Percentiles rank a stretch among this genome's conserved stretches.
These are phyloP conservation scores for Diaprepes abbreviatus DNA, from an alignment of 2,888 invertebrate species.

Conservation along the genomic window DNA sequence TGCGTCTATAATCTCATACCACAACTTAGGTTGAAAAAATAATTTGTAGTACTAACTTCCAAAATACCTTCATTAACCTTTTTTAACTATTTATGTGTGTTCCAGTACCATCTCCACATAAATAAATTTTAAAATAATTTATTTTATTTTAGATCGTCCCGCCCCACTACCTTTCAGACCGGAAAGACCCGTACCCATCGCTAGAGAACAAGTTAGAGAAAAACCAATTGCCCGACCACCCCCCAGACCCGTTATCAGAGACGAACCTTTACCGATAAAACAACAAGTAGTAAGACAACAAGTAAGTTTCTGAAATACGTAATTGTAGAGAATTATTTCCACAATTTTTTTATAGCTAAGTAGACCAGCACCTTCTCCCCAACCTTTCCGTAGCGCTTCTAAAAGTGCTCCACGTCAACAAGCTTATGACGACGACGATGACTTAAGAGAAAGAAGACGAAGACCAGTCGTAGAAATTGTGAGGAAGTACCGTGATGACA, in stretches of 20 bases:
- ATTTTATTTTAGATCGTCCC: conserved; percentile 41
- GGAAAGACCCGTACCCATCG: conserved; percentile 63
- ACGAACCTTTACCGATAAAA: conserved; percentile 53
- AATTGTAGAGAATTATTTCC: too few species aligned
- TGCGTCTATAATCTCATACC: too few species aligned
- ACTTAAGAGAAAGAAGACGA: conserved; percentile 64
- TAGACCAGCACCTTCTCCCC: conserved; percentile 36
- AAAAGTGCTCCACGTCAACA: conserved; percentile 60
- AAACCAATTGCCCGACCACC: conserved; percentile 47
- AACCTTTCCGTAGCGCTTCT: conserved; percentile 61
- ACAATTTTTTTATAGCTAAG: conserved; percentile 15
- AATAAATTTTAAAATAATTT: too few species aligned
- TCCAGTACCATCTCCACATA: too few species aligned
- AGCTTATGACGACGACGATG: conserved; percentile 59
- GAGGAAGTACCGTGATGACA: conserved; percentile 80
- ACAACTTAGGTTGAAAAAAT: too few species aligned
- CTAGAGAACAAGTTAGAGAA: conserved; percentile 62
- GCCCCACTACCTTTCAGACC: conserved; percentile 61
- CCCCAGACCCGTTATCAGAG: conserved; percentile 49
- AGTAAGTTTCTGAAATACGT: conserved; percentile 34
- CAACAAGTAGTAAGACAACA: conserved; percentile 51
- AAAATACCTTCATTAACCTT: too few species aligned
- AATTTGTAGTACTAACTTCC: too few species aligned
- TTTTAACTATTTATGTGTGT: too few species aligned
- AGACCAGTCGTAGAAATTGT: conserved; percentile 67